Conservation (phyloP, 2,888 invertebrate genomes). For the Timandra comae region DNA sequence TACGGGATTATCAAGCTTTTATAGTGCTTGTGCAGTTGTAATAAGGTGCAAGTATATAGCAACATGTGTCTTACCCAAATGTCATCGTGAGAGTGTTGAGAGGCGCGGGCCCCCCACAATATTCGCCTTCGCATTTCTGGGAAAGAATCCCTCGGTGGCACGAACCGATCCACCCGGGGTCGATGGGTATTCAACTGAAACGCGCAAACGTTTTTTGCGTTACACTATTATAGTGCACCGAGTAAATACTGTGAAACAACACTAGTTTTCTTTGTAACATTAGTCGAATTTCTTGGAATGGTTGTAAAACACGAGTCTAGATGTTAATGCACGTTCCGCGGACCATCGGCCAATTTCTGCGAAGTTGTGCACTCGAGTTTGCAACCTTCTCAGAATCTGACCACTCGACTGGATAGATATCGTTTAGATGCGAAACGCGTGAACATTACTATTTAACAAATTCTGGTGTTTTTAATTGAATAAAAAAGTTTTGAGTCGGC, state of each 20-base stretch:
- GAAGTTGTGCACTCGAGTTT: slow-evolving; percentile 28
- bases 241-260: slow-evolving; percentile 31
- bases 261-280: slow-evolving; percentile 34
- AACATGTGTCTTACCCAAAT: no score
- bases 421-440: slow-evolving; percentile 18
- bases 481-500: slow-evolving; percentile 15
- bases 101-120: slow-evolving; percentile 22
- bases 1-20: no score
- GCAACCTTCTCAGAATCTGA: slow-evolving; percentile 31
- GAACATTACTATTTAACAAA: slow-evolving; percentile 28
- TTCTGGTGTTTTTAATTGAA: slow-evolving; percentile 23
- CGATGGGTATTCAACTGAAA: slow-evolving; percentile 48
- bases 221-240: slow-evolving; percentile 8
- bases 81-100: slow-evolving; percentile 1
- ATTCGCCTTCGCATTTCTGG: slow-evolving; percentile 39
- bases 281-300: slow-evolving; percentile 31
- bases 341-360: slow-evolving; percentile 34
- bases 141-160: slow-evolving; percentile 46
- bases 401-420: slow-evolving; percentile 29
- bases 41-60: no score
- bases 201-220: slow-evolving; percentile 22
- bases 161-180: slow-evolving; percentile 54
- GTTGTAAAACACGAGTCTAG: slow-evolving; percentile 18
- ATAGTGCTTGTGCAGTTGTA: no score
- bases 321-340: slow-evolving; percentile 23